A percentile compares a stretch with the other conserved stretches of the same genome.
Evolutionary conservation across 2,888 invertebrate genomes (phyloP).

Genomic region (Keiferia lycopersicella): DNA sequence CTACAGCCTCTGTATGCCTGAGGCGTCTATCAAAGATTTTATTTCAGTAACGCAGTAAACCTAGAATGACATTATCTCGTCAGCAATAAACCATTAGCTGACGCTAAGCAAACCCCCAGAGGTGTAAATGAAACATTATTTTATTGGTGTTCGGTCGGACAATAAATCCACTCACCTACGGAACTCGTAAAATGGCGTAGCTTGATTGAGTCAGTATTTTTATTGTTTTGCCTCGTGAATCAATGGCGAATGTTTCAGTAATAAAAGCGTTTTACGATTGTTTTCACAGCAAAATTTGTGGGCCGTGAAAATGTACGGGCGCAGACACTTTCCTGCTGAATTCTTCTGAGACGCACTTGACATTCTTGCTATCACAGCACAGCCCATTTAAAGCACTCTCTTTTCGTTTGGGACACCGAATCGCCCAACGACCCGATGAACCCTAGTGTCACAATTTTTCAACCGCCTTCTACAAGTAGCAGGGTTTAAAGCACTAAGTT

Average conservation of each 20-base stretch:
- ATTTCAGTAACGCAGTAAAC: background rate
- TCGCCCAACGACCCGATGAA: too few species aligned
- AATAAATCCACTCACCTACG: slow-evolving; percentile 76
- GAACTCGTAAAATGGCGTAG: slow-evolving; percentile 71
- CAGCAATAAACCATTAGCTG: slow-evolving; percentile 25
- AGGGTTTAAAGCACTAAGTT: too few species aligned
- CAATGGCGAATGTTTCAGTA: slow-evolving; percentile 79
- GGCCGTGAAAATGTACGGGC: slow-evolving; percentile 72
- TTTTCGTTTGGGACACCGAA: too few species aligned
- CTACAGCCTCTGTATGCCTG: background rate
- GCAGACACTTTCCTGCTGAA: slow-evolving; percentile 67
- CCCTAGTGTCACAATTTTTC: too few species aligned
- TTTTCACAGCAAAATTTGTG: slow-evolving; percentile 79
- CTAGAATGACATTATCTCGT: slow-evolving; percentile 10
- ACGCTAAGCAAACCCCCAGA: slow-evolving; percentile 47
- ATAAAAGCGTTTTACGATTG: slow-evolving; percentile 80
- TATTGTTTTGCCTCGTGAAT: slow-evolving; percentile 78
- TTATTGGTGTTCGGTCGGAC: slow-evolving; percentile 62
- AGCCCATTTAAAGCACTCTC: too few species aligned
- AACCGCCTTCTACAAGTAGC: too few species aligned
- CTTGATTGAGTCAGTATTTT: slow-evolving; percentile 81
- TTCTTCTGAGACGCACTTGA: slow-evolving; percentile 55
- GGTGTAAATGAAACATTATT: slow-evolving; percentile 74
- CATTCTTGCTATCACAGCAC: slow-evolving; percentile 30
- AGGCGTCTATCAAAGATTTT: background rate